phyloP scores from a whole-genome alignment of 2,888 invertebrate genomes.

The Epiblema foenella region DNA sequence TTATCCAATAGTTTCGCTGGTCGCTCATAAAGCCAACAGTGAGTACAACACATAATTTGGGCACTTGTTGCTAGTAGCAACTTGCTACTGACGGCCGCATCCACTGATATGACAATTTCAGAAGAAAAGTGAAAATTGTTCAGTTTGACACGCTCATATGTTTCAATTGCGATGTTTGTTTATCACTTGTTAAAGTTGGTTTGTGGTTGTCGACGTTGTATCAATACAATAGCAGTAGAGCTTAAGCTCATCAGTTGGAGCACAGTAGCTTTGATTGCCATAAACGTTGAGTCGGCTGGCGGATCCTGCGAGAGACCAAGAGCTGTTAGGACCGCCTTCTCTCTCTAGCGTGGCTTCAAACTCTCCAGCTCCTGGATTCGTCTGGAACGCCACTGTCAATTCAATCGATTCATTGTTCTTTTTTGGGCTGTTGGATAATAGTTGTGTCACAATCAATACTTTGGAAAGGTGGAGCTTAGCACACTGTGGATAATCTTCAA shows the following conservation, averaged over 20 bases:
- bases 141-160: background rate
- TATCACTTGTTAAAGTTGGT: background rate
- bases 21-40: too few relatives aligned
- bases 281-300: background rate
- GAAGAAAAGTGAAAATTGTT: too few relatives aligned
- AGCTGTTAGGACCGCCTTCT: background rate
- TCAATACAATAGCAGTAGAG: slow-evolving; percentile 14
- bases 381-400: background rate
- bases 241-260: background rate
- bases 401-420: background rate
- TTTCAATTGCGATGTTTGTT: background rate
- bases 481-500: background rate
- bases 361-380: slow-evolving; percentile 8
- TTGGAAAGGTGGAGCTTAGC: background rate
- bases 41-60: too few relatives aligned
- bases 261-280: slow-evolving; percentile 11
- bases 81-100: too few relatives aligned
- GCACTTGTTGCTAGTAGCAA: too few relatives aligned
- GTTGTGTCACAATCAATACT: background rate
- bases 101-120: too few relatives aligned
- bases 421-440: background rate
- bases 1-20: too few relatives aligned
- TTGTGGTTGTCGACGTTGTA: background rate
- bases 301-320: background rate
- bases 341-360: slow-evolving; percentile 14